Percentiles rank a stretch among this genome's conserved stretches.
These are phyloP conservation scores for Sebastes variabilis DNA, from an alignment of 2,797 vertebrate species.

Conservation along the genomic window DNA sequence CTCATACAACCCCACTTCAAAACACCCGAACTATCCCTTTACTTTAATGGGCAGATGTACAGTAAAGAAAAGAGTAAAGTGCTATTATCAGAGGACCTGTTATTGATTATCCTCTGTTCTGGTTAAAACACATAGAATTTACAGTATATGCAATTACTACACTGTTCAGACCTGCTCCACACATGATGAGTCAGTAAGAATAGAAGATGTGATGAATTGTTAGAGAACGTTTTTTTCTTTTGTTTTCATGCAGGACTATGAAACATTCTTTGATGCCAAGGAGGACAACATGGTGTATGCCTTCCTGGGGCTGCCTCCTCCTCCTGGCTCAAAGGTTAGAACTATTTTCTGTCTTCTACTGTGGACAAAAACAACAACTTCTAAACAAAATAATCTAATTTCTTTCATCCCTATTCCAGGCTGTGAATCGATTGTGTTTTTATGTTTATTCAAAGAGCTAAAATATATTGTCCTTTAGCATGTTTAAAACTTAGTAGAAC, in stretches of 20 bases:
- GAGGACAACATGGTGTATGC: slow-evolving; percentile 94
- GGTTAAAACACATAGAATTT: background rate
- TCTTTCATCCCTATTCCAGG: background rate
- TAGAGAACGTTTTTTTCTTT: background rate
- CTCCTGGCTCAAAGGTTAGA: slow-evolving; percentile 93
- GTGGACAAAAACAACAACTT: background rate
- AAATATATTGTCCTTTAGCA: background rate
- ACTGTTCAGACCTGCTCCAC: background rate
- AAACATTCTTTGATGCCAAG: slow-evolving; percentile 97
- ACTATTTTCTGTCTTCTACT: slow-evolving; percentile 2
- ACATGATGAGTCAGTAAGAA: background rate
- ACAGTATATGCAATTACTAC: too few relatives aligned
- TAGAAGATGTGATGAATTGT: background rate
- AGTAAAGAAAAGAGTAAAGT: background rate
- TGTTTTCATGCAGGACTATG: slow-evolving; percentile 89
- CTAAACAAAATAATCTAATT: background rate
- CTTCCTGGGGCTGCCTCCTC: slow-evolving; percentile 93
- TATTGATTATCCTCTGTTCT: background rate
- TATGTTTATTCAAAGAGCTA: background rate
- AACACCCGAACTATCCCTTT: too few relatives aligned
- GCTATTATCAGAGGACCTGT: background rate
- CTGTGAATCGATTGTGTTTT: background rate
- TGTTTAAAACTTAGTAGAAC: background rate
- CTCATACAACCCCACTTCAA: too few relatives aligned
- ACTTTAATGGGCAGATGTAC: background rate